phyloP scores from a whole-genome alignment of 2,888 invertebrate species.

The Clistopyga incitator region DNA sequence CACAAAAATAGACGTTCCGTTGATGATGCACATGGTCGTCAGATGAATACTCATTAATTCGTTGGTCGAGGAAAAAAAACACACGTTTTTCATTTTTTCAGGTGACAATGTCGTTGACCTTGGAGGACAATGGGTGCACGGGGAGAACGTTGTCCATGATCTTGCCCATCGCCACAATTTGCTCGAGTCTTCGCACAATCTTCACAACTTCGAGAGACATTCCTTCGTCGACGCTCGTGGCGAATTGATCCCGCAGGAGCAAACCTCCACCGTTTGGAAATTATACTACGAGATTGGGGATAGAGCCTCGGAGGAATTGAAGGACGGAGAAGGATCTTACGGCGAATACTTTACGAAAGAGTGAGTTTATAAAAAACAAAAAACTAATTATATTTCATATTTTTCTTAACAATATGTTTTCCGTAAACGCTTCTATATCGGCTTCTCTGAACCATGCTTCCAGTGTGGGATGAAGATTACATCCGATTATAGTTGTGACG shows the following conservation, averaged over 20 bases:
- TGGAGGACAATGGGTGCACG: conserved; percentile 93
- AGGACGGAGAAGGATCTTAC: conserved; percentile 75
- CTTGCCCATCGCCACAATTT: conserved; percentile 84
- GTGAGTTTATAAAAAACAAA: conserved; percentile 75
- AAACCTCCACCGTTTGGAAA: conserved; percentile 78
- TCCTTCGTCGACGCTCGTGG: conserved; percentile 78
- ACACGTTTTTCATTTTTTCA: conserved; percentile 67
- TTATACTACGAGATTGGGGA: conserved; percentile 82
- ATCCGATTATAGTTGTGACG: conserved; percentile 69
- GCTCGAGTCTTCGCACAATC: conserved; percentile 75
- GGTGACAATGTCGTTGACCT: conserved; percentile 88
- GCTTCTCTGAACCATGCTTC: conserved; percentile 79
- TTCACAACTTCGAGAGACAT: conserved; percentile 72
- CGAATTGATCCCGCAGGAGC: conserved; percentile 80
- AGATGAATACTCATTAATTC: too few relatives aligned
- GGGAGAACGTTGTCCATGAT: conserved; percentile 88
- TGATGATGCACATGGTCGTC: too few relatives aligned
- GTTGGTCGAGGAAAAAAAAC: too few relatives aligned
- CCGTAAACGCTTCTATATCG: conserved; percentile 73
- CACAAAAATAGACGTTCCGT: too few relatives aligned
- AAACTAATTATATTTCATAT: conserved; percentile 67
- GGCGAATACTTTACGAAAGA: conserved; percentile 81
- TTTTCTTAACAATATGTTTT: conserved; percentile 75
- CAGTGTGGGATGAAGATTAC: conserved; percentile 76
- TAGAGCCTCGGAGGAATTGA: conserved; percentile 78